phyloP scores from a whole-genome alignment of 1,140 invertebrate genomes.

The Acyrthosiphon pisum region DNA sequence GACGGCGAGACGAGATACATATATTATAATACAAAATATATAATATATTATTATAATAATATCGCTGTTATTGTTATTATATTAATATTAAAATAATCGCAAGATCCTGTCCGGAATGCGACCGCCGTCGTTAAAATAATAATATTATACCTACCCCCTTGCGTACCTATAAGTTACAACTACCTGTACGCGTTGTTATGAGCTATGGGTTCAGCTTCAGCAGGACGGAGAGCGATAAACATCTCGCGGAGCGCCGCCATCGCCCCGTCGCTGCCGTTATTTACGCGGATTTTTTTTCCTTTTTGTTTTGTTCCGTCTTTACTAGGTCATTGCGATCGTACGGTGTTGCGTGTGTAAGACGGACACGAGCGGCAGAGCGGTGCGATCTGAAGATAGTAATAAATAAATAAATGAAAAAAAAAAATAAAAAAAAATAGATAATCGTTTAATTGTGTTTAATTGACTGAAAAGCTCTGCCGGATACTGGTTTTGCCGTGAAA shows the following conservation, averaged over 20 bases:
- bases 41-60: not conserved
- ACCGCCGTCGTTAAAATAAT: not conserved
- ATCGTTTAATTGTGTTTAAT: constrained; percentile 44
- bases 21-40: not conserved
- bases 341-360: not conserved
- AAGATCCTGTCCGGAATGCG: constrained; percentile 16
- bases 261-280: not conserved
- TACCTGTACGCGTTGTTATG: not conserved
- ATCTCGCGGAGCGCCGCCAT: not conserved
- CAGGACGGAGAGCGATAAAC: not conserved
- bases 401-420: not conserved
- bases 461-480: constrained; percentile 29
- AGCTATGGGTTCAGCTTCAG: not conserved
- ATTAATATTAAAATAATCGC: not conserved
- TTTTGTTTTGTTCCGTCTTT: not conserved
- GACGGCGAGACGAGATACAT: not conserved
- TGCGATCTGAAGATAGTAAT: not conserved
- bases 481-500: constrained; percentile 33
- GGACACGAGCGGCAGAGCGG: not conserved
- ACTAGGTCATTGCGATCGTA: constrained; percentile 40
- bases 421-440: constrained; percentile 22
- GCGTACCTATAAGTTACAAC: not conserved
- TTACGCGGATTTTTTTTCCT: not conserved
- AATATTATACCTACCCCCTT: not conserved
- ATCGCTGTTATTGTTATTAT: constrained; percentile 2